Conservation (phyloP, 2,888 invertebrate genomes). For the Drosophila quasianomalipes region DNA sequence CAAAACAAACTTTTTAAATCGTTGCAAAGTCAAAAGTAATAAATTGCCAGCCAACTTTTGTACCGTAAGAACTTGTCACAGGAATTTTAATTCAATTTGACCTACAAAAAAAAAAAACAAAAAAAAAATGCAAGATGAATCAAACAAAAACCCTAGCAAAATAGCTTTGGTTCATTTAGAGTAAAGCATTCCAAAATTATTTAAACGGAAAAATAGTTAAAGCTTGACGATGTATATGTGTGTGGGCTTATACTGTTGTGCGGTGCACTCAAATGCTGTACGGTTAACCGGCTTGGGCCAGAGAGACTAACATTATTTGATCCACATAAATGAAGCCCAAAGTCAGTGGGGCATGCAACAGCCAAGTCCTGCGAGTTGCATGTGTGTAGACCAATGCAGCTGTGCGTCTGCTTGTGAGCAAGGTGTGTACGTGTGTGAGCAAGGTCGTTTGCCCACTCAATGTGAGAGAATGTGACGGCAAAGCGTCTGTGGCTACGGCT, state of each 20-base stretch:
- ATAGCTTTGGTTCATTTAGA: slow-evolving; percentile 56
- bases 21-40: slow-evolving; percentile 57
- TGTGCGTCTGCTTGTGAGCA: slow-evolving; percentile 8
- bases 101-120: neutral
- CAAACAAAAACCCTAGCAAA: slow-evolving; percentile 29
- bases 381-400: slow-evolving; percentile 13
- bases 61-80: slow-evolving; percentile 36
- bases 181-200: slow-evolving; percentile 57
- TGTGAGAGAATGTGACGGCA: slow-evolving; percentile 33
- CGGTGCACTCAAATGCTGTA: slow-evolving; percentile 47
- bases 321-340: slow-evolving; percentile 71
- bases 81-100: slow-evolving; percentile 60
- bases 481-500: slow-evolving; percentile 35
- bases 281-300: slow-evolving; percentile 55
- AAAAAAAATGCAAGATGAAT: slow-evolving; percentile 23
- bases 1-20: slow-evolving; percentile 66
- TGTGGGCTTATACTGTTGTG: slow-evolving; percentile 19
- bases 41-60: slow-evolving; percentile 59
- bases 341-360: slow-evolving; percentile 54
- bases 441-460: slow-evolving; percentile 65
- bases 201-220: slow-evolving; percentile 67
- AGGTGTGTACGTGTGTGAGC: slow-evolving; percentile 24
- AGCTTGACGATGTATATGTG: slow-evolving; percentile 3
- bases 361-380: slow-evolving; percentile 27
- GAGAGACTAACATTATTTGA: slow-evolving; percentile 64